Evolutionary conservation across 2,797 vertebrate species (phyloP).

Genomic region (Sebastiscus tertius): DNA sequence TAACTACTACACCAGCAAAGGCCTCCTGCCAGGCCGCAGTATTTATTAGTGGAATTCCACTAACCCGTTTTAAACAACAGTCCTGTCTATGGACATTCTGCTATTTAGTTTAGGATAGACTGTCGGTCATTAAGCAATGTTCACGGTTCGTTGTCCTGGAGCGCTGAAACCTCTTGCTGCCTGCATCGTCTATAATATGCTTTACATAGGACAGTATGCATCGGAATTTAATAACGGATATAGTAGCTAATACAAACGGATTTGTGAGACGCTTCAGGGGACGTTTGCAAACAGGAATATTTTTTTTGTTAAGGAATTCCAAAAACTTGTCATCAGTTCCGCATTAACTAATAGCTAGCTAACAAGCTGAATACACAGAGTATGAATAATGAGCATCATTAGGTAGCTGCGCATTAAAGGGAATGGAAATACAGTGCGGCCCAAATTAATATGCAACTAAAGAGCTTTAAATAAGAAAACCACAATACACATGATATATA

Average conservation of each 20-base stretch:
- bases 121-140: conserved; percentile 24
- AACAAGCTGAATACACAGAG: background rate
- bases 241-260: background rate
- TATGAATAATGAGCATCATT: background rate
- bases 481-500: background rate
- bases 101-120: conserved; percentile 28
- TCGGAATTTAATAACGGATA: background rate
- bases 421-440: background rate
- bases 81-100: background rate
- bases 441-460: background rate
- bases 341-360: background rate
- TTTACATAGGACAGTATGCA: background rate
- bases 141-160: background rate
- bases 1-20: background rate
- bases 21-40: background rate
- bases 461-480: too few species aligned
- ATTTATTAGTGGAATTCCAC: conserved; percentile 9
- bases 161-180: background rate
- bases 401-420: background rate
- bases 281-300: background rate
- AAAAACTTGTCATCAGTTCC: background rate
- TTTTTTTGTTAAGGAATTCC: too few species aligned
- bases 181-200: background rate
- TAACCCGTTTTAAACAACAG: background rate
- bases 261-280: background rate